These are phyloP conservation scores for Gambelia wislizenii DNA, from an alignment of 2,797 vertebrate genomes.

Conservation along the genomic window DNA sequence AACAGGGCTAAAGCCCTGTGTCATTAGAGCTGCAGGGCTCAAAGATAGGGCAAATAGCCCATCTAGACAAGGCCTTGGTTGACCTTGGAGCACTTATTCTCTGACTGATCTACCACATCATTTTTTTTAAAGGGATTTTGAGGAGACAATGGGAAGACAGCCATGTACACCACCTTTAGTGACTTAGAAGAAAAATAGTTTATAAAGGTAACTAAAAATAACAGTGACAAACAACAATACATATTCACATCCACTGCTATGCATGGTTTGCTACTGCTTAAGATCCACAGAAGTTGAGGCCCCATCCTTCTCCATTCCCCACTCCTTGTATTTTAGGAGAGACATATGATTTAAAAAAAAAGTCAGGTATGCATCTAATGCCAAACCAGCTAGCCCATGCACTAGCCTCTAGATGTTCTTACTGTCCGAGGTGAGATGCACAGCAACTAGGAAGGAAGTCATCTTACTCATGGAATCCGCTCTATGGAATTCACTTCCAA, in stretches of 20 bases:
- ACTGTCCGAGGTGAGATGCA: neutral
- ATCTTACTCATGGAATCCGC: neutral
- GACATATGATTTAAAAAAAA: neutral
- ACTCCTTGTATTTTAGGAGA: neutral
- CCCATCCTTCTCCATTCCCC: neutral
- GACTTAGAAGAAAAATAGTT: neutral
- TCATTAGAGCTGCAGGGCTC: no score
- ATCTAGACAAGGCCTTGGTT: no score
- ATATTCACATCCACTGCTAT: neutral
- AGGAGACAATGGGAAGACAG: neutral
- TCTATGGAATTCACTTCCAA: neutral
- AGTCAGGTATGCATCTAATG: neutral
- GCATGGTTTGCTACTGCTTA: neutral
- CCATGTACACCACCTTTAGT: neutral
- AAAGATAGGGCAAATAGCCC: no score
- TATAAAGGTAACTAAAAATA: neutral
- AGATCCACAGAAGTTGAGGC: neutral
- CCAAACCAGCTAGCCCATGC: neutral
- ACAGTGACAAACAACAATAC: neutral
- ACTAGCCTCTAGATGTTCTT: neutral
- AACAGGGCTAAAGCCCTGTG: no score
- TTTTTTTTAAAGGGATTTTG: neutral
- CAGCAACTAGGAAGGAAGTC: neutral
- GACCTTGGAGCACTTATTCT: neutral
- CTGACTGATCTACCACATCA: neutral